A percentile compares a stretch with the other conserved stretches of the same genome.
Evolutionary conservation across 1,140 invertebrate genomes (phyloP).

Genomic region (Galendromus occidentalis): DNA sequence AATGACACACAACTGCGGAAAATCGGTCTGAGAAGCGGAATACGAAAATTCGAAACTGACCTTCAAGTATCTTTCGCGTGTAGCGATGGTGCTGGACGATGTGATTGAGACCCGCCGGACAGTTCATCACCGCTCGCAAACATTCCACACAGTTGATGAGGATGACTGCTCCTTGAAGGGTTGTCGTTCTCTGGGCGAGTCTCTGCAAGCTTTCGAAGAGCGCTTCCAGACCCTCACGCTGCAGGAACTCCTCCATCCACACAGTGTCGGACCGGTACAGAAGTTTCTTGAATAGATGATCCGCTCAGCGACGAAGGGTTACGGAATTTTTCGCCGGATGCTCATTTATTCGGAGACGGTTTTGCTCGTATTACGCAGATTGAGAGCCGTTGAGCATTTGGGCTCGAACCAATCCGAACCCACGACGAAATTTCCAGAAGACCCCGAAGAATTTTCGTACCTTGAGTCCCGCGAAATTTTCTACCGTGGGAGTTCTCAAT

Average conservation of each 20-base stretch:
- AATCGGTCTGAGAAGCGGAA: too few species aligned
- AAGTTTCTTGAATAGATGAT: conserved; percentile 17
- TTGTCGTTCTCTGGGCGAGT: conserved; percentile 23
- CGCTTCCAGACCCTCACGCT: conserved; percentile 29
- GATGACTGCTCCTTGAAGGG: conserved; percentile 13
- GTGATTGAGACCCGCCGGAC: conserved; percentile 69
- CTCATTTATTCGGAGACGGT: too few species aligned
- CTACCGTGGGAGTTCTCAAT: conserved; percentile 27
- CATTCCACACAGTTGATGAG: conserved; percentile 18
- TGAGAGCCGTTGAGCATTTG: too few species aligned
- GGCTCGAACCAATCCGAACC: too few species aligned
- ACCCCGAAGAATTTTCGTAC: too few species aligned
- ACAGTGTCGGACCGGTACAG: conserved; percentile 19
- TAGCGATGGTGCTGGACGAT: conserved; percentile 83
- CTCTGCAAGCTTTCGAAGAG: conserved; percentile 31
- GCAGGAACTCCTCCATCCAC: conserved; percentile 34
- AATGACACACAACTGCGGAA: too few species aligned
- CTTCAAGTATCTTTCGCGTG: conserved; percentile 62
- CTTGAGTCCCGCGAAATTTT: conserved; percentile 28
- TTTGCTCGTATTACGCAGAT: too few species aligned
- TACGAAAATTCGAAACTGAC: conserved; percentile 27
- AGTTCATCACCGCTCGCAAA: conserved; percentile 41
- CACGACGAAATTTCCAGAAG: too few species aligned
- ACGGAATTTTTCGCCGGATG: conserved; percentile 25
- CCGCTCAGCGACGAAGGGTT: conserved; percentile 11